phyloP scores from a whole-genome alignment of 2,797 vertebrate genomes.

The Arvicola amphibius region DNA sequence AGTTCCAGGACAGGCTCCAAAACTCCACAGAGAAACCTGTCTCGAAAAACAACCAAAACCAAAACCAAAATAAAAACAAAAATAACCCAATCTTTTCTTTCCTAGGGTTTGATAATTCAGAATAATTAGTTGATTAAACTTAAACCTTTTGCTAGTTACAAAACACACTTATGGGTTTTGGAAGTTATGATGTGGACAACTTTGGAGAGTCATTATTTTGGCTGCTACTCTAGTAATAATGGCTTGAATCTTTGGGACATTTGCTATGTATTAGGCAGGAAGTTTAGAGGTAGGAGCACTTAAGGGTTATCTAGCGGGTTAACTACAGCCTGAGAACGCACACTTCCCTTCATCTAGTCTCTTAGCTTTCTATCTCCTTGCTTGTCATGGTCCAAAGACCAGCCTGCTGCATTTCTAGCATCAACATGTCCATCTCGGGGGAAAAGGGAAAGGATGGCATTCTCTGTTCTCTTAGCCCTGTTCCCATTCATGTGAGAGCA shows the following conservation, averaged over 20 bases:
- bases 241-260: not conserved
- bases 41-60: too few relatives aligned
- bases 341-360: not conserved
- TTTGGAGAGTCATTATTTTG: not conserved
- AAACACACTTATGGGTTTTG: not conserved
- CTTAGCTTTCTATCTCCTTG: not conserved
- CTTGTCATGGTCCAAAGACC: not conserved
- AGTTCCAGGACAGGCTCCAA: too few relatives aligned
- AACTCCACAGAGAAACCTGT: too few relatives aligned
- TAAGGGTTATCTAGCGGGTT: not conserved
- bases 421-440: not conserved
- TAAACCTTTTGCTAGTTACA: not conserved
- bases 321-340: too few relatives aligned
- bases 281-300: not conserved
- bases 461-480: not conserved
- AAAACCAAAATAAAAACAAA: too few relatives aligned
- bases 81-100: not conserved
- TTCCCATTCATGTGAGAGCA: not conserved
- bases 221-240: not conserved
- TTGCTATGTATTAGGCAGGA: not conserved
- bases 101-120: not conserved
- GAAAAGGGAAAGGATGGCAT: too few relatives aligned
- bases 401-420: not conserved
- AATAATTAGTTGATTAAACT: not conserved
- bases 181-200: not conserved